Conservation (phyloP, 2,888 invertebrate genomes). For the Tipula unca region DNA sequence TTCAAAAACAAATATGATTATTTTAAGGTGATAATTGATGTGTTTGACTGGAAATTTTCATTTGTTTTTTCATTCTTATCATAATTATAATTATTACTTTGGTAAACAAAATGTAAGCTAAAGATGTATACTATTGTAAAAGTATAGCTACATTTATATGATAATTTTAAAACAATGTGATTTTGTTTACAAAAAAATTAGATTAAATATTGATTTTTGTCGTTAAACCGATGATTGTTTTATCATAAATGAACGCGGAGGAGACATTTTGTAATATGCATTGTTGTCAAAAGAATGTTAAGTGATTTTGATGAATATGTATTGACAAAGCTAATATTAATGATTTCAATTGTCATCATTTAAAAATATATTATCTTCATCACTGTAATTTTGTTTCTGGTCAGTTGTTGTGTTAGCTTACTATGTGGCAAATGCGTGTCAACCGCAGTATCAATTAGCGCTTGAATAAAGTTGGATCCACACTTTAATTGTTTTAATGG, state of each 20-base stretch:
- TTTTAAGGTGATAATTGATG: slow-evolving; percentile 2
- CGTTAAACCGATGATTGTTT: not conserved
- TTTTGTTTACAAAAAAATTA: not conserved
- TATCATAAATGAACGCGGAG: not conserved
- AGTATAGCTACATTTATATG: not conserved
- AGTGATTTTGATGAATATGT: not conserved
- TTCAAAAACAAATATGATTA: not conserved
- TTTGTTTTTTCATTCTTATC: not conserved
- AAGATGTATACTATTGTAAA: not conserved
- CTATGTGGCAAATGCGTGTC: no score
- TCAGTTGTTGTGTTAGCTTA: no score
- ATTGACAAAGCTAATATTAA: no score
- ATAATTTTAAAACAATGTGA: not conserved
- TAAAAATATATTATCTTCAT: no score
- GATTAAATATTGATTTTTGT: not conserved
- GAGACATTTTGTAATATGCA: not conserved
- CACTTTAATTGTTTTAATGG: no score
- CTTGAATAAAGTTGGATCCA: no score
- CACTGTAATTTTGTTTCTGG: no score
- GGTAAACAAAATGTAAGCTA: not conserved
- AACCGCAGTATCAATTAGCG: no score
- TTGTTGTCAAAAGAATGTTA: not conserved
- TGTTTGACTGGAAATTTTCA: not conserved
- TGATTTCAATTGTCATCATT: no score
- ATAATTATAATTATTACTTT: not conserved